Base-by-base conservation (phyloP, 2,888 invertebrate species). In the Exocentrus adspersus region DNA sequence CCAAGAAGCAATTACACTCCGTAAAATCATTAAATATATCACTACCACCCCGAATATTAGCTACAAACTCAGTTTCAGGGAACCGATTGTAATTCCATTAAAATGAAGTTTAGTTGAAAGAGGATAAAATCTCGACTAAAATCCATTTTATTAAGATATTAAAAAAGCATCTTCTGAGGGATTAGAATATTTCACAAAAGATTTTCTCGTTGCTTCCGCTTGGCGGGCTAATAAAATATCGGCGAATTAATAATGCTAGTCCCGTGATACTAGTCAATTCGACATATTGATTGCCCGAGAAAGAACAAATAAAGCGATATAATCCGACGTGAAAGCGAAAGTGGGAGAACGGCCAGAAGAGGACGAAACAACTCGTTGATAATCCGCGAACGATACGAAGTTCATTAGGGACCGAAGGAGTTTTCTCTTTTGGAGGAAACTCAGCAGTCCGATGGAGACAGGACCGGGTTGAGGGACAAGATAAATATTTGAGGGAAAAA, bases 381-480 rank as follows among this genome's bases (percentile, higher is more conserved):
- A 78, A 79, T 79, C 78, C 78, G 76, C 70, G 72, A 77, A 78
- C 77, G 79, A 78, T 77, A 73, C 76, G 71, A 70, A 72, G 74
- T 79, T 79, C 78, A 79, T 79, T 79, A 78, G 76, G 72, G 70
- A 70, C 69, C 68, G 72, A n/a, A n/a, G 48, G 51, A 43, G 42
- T 62, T 59, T 59, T 64, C 54, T 57, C 54, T 57, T 46, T 46
- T 57, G 20, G 42, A 45, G 57, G 46, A 57, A 57, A 57, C 32
- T 30, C 57, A 46, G 24, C 46, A 20, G 32, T 43, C 41, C 43
- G 16, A 21, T 21, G 28, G 19, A 14, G 10, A 20, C 57, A 57
- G 57, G 46, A 14, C 14, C 19, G 57, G 57, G 30, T 42, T 17
- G 24, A 24, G 24, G 24, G 3, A 24, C 7, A 3, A 24, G 7